Base-by-base conservation (phyloP, 2,797 vertebrate species). In the Echeneis naucrates region DNA sequence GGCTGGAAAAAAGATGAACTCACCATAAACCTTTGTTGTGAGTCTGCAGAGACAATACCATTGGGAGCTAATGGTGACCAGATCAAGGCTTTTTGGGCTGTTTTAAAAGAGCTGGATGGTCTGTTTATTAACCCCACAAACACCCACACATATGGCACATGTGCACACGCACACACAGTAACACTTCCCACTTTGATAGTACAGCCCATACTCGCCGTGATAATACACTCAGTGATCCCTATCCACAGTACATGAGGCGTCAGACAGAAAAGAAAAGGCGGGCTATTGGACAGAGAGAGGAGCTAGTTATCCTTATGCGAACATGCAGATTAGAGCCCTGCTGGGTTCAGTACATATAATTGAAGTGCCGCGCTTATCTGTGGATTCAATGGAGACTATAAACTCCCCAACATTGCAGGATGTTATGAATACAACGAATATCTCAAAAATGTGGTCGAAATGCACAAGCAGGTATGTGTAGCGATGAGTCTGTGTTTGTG, bases 21-120 rank as follows among this genome's bases (percentile, higher is more conserved):
- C 92, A 88, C 91, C 87, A 92, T 92, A 95, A 95, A 96, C 94
- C 92, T 59, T 72, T 3, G 35, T 54, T 59, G 32, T 74, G 52
- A 59, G 54, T 64, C 40, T 68, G 37, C 55, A 64, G 51, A 75
- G 58, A 51, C 57, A 40, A 32, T 58, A 67, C 53, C 51, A 27
- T 24, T 51, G 37, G 21, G 53, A 60, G 54, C 16, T 24, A 21
- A 53, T 44, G 40, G 61, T 62, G 61, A 68, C 44, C 40, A 61
- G 51, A 80, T 80, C 55, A 48, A 55, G 17, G 38, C 30, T 17
- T 56, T 67, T 61, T 33, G 21, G 56, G 32, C 40, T 55, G 4
- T 80, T 68, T 68, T 72, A 48, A 75, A 66, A 61, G 24, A 75
- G 10, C 21, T n/a, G 12, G 23, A 45, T 47, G 14, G 55, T 61